Evolutionary conservation across 2,797 vertebrate species (phyloP), one percentile per base, ranked within the genome.

Genomic region (Champsocephalus esox): DNA sequence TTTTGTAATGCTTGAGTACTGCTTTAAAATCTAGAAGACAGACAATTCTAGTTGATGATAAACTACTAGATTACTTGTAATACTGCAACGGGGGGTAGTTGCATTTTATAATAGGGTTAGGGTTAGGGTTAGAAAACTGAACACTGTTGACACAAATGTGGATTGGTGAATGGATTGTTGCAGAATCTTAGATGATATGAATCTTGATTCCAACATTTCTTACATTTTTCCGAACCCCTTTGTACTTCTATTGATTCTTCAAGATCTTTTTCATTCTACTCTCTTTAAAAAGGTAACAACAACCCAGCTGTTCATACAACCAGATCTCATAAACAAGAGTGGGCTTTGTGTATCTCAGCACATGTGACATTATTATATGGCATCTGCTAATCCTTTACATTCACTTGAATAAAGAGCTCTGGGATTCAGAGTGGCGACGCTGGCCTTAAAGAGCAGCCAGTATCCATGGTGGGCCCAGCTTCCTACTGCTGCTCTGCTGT

Each of bases 401-500:
- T 55, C 12, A 24, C 62, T 75, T 75, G 57, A 77, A 46, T 66
- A 71, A 75, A 68, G 34, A 54, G 60, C 61, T 73, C 49, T 7
- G 17, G 48, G 49, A 58, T 46, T 59, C 34, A 43, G 56, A 62
- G 52, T 45, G 79, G 52, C 9, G 6, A 51, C 5, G 21, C 54
- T 9, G 58, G 65, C 63, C 68, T 64, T 62, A 79, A 83, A 75
- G 55, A 75, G 75, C 60, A 43, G 71, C 48, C 38, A 5, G 68
- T 52, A 55, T 32, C 14, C 66, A 79, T 73, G 69, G 48, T 49
- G 51, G 64, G 43, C 70, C 79, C 61, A 38, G 64, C 77, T 77
- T 73, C 59, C 67, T 70, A n/a, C 90, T 70, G 75, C 62, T 77
- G 58, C 77, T 72, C 65, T 86, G 84, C 82, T 84, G 72, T 19